A percentile compares a stretch with the other conserved stretches of the same genome.
phyloP scores from a whole-genome alignment of 2,797 vertebrate genomes.

The Ctenochaetus hawaiiensis region DNA sequence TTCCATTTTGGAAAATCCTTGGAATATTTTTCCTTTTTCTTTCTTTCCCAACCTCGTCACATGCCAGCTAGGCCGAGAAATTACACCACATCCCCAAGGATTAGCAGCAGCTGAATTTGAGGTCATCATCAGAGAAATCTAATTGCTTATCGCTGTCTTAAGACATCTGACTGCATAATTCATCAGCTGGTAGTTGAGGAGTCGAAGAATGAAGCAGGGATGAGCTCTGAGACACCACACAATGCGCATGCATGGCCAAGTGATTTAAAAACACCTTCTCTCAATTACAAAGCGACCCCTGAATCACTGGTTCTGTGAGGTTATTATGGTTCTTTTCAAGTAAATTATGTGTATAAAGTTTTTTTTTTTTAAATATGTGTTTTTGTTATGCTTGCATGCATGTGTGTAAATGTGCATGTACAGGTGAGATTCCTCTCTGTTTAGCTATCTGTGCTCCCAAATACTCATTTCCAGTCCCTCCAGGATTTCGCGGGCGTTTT shows the following conservation, averaged over 20 bases:
- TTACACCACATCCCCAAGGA: constrained; percentile 58
- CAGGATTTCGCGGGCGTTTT: too few relatives aligned
- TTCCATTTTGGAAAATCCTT: constrained; percentile 48
- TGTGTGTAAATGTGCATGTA: constrained; percentile 26
- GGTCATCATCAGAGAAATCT: constrained; percentile 41
- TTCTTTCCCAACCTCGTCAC: constrained; percentile 47
- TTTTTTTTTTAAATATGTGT: neutral
- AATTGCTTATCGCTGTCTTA: constrained; percentile 34
- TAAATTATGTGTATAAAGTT: neutral
- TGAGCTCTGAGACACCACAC: constrained; percentile 19
- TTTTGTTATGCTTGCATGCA: constrained; percentile 47
- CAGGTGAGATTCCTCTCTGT: constrained; percentile 27
- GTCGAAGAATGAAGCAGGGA: constrained; percentile 50
- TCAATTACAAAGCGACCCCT: constrained; percentile 7
- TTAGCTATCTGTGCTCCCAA: constrained; percentile 6
- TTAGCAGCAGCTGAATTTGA: constrained; percentile 50
- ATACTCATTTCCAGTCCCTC: too few relatives aligned
- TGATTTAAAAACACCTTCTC: constrained; percentile 26
- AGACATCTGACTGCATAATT: constrained; percentile 39
- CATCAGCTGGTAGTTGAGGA: constrained; percentile 26
- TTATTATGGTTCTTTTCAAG: neutral
- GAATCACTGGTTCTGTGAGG: neutral
- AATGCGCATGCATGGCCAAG: constrained; percentile 60
- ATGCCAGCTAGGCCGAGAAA: constrained; percentile 75
- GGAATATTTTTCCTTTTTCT: neutral